These are phyloP conservation scores for Eremophila alpestris DNA, from an alignment of 2,797 vertebrate genomes.

Conservation along the genomic window DNA sequence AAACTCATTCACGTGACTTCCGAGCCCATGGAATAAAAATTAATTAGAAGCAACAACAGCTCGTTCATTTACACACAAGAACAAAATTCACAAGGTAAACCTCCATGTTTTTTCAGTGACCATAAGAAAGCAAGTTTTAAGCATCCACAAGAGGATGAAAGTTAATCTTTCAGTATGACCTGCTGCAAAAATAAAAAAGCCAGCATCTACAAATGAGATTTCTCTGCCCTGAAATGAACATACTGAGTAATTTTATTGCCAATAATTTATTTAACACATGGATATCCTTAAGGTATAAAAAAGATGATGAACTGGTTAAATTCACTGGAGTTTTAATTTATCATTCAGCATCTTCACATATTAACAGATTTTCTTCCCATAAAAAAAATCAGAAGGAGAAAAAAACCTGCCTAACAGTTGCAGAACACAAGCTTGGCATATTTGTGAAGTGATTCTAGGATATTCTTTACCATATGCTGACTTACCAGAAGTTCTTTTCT, in stretches of 20 bases:
- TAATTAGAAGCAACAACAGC: conserved; percentile 48
- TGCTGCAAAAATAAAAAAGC: conserved; percentile 51
- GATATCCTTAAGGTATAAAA: not conserved
- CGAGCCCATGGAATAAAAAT: conserved; percentile 53
- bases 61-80: conserved; percentile 16
- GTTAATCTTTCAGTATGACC: conserved; percentile 7
- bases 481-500: conserved; percentile 60
- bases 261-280: conserved; percentile 3
- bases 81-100: conserved; percentile 22
- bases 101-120: conserved; percentile 23
- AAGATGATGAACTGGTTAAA: not conserved
- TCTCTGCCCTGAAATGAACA: not conserved
- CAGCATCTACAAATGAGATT: not conserved
- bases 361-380: conserved; percentile 57
- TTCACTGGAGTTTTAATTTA: not conserved
- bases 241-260: not conserved
- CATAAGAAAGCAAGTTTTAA: conserved; percentile 23
- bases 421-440: conserved; percentile 64
- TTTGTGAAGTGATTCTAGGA: conserved; percentile 67
- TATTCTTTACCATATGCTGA: conserved; percentile 68
- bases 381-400: conserved; percentile 41
- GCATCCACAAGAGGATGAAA: not conserved
- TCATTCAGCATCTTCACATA: conserved; percentile 4
- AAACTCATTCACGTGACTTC: conserved; percentile 35
- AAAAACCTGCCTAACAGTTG: conserved; percentile 55